Base-by-base conservation (phyloP, 2,888 invertebrate species). In the Orthonychiurus folsomi region DNA sequence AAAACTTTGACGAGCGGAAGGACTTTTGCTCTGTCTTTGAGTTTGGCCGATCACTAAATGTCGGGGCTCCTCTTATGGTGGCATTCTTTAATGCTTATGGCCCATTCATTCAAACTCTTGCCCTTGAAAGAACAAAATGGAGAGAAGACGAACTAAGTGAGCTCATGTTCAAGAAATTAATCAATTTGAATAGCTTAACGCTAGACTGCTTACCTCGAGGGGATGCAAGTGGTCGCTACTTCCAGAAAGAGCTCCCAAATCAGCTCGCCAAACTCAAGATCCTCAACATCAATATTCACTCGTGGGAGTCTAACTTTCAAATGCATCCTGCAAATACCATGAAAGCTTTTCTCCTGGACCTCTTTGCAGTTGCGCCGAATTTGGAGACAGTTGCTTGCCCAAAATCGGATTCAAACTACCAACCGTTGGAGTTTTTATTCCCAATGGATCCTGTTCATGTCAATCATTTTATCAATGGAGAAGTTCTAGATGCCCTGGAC, bases 41-140 rank as follows among this genome's bases (percentile, higher is more conserved):
- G 3, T 26, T 59, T 24, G 47, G 25, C 15, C n/a, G 23, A 20
- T 15, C n/a, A 18, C 20, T 59, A 2, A 59, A 59, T 20, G 24
- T 59, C 26, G 59, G 47, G 5, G 47, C 59, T 18, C 63, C 61
- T 1, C 52, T 48, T 3, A 61, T 61, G 21, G 61, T 28, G 21
- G 55, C 59, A 26, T 28, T 63, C 3, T 56, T 62, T 18, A 21
- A 50, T 18, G 59, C 52, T 20, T 63, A 27, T n/a, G 63, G 63
- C n/a, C 26, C 5, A 15, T 53, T 52, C n/a, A 53, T 66, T 15
- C 53, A 60, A 26, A 61, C 60, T 26, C 23, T 64, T 2, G 62
- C 62, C 24, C 26, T 64, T 12, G 26, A 63, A 56, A 66, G 61
- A 25, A 56, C 64, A 0, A 57, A 62, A n/a, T 66, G 66, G 66